phyloP scores from a whole-genome alignment of 2,888 invertebrate genomes.

The Drosophila aldrichi region DNA sequence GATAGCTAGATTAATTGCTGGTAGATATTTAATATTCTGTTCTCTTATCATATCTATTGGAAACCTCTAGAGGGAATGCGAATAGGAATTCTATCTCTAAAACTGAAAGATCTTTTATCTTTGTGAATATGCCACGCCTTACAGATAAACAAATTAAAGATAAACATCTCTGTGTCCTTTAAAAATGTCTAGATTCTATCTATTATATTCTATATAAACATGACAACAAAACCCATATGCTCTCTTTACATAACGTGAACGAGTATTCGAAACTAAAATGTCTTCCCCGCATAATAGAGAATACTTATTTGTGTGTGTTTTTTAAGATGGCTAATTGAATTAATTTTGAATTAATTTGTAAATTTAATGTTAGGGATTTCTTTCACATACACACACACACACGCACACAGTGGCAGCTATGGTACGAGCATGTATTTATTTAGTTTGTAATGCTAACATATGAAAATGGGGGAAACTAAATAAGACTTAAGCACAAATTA shows the following conservation, averaged over 20 bases:
- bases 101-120: neutral
- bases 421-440: constrained; percentile 43
- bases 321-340: constrained; percentile 5
- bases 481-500: constrained; percentile 55
- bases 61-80: too few relatives aligned
- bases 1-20: neutral
- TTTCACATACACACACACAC: constrained; percentile 7
- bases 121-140: too few relatives aligned
- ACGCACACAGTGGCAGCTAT: constrained; percentile 17
- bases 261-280: constrained; percentile 34
- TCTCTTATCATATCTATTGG: too few relatives aligned
- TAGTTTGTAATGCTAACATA: constrained; percentile 51
- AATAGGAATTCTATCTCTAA: neutral
- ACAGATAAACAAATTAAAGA: too few relatives aligned
- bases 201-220: too few relatives aligned
- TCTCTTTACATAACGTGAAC: neutral
- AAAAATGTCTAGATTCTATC: neutral
- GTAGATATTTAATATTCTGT: too few relatives aligned
- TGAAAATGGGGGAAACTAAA: constrained; percentile 58
- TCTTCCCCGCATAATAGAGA: constrained; percentile 55
- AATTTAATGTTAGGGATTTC: neutral
- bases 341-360: constrained; percentile 20
- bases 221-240: neutral
- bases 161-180: neutral
- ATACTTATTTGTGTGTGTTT: constrained; percentile 37